Base-by-base conservation (phyloP, 2,797 vertebrate genomes). In the Takifugu rubripes region DNA sequence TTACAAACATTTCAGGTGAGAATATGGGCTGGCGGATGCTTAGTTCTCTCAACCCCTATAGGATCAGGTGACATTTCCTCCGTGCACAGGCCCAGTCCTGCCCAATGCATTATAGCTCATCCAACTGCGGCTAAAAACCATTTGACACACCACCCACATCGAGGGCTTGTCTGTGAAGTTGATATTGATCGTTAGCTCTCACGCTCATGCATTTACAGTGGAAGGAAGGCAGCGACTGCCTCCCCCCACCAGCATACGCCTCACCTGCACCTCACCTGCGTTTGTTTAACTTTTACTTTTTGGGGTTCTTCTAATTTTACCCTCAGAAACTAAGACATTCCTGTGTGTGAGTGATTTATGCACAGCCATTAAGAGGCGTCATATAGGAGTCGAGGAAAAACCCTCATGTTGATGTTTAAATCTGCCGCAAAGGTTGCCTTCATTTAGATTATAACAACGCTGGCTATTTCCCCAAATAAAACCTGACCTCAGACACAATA, bases 51-150 rank as follows among this genome's bases (percentile, higher is more conserved):
- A 75, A 49, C 85, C 87, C 82, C 57, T 62, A 89, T 85, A 77
- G 84, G 81, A 73, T 86, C 84, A 17, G 69, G 83, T 88, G 79
- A 83, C 82, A 82, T 77, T 81, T 81, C 76, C 79, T 79, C 79
- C 68, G 69, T 79, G 72, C 67, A 52, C 88, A 89, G 72, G 88
- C 77, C 82, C 73, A 9, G 77, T 87, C 87, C 79, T 89, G 86
- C 83, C 62, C 61, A 66, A 68, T 74, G 66, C 77, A 70, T 57
- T 74, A 79, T 79, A 79, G 84, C 81, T 81, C 82, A 78, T 66
- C 81, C 77, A 63, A 72, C 64, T 59, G 72, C 56, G 56, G 59
- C 73, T 72, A 66, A 66, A 83, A 86, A 74, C 67, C 67, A 61
- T 70, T 75, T 52, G 52, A 64, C 59, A 58, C 82, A 75, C 81